These are phyloP conservation scores for Myotis findleyi DNA, from an alignment of 2,797 vertebrate genomes.

Conservation along the genomic window DNA sequence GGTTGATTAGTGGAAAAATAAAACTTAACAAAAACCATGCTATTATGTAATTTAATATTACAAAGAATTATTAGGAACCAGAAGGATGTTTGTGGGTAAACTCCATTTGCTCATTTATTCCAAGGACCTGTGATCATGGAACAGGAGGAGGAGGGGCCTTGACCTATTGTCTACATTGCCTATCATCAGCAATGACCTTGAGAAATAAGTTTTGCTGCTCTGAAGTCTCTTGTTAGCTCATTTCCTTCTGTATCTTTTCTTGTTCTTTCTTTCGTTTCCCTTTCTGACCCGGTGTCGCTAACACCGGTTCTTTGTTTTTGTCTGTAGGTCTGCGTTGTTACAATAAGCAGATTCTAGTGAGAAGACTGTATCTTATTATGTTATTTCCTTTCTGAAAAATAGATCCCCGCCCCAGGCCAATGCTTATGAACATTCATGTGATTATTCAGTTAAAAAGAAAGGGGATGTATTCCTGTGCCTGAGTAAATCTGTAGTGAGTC, in stretches of 20 bases:
- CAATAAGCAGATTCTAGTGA: conserved; percentile 54
- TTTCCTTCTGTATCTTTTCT: conserved; percentile 28
- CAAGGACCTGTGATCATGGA: neutral
- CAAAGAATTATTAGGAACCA: neutral
- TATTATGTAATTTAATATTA: neutral
- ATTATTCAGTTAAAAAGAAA: conserved; percentile 60
- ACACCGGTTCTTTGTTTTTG: neutral
- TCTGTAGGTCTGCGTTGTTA: neutral
- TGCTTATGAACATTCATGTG: conserved; percentile 51
- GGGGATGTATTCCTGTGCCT: conserved; percentile 45
- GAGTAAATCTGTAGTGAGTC: conserved; percentile 59
- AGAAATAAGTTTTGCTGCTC: neutral
- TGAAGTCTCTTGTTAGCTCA: neutral
- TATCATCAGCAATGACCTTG: neutral
- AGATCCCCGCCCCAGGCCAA: neutral
- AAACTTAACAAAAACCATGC: neutral
- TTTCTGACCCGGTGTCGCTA: neutral
- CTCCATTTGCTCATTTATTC: neutral
- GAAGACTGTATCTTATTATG: conserved; percentile 40
- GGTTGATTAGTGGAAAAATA: neutral
- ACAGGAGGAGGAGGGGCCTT: neutral
- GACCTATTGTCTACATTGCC: neutral
- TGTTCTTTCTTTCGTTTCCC: neutral
- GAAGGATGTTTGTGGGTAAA: neutral
- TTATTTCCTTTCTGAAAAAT: conserved; percentile 59